phyloP scores from a whole-genome alignment of 2,888 invertebrate genomes.

The Palloptera scutellata region DNA sequence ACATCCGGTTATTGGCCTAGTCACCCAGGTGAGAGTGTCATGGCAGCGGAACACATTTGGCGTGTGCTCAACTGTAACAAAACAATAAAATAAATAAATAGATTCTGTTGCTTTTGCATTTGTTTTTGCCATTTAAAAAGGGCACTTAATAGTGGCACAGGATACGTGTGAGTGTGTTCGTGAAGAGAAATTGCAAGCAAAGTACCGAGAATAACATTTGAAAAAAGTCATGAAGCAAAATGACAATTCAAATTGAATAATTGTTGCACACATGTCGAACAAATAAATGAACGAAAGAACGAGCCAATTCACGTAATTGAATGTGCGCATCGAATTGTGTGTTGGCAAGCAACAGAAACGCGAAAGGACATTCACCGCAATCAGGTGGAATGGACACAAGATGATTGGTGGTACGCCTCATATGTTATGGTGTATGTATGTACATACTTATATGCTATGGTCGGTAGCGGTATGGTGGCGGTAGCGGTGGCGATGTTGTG shows the following conservation, averaged over 20 bases:
- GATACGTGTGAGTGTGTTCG: neutral
- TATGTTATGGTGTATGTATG: too few species aligned
- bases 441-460: too few species aligned
- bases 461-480: neutral
- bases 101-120: too few species aligned
- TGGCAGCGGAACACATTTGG: conserved; percentile 47
- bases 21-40: conserved; percentile 37
- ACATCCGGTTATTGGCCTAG: conserved; percentile 36
- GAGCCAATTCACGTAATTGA: conserved; percentile 42
- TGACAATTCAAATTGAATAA: conserved; percentile 53
- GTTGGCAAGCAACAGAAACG: conserved; percentile 40
- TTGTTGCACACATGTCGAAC: conserved; percentile 43
- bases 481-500: conserved; percentile 19
- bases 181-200: neutral
- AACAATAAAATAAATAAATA: conserved; percentile 12
- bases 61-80: conserved; percentile 51
- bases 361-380: conserved; percentile 25
- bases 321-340: conserved; percentile 43
- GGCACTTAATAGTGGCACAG: neutral
- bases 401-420: too few species aligned
- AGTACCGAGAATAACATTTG: conserved; percentile 9
- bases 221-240: conserved; percentile 3
- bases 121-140: neutral
- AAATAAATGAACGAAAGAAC: neutral
- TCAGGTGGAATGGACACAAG: conserved; percentile 4